Evolutionary conservation across 1,140 invertebrate species (phyloP).

Genomic region (Microplitis demolitor): DNA sequence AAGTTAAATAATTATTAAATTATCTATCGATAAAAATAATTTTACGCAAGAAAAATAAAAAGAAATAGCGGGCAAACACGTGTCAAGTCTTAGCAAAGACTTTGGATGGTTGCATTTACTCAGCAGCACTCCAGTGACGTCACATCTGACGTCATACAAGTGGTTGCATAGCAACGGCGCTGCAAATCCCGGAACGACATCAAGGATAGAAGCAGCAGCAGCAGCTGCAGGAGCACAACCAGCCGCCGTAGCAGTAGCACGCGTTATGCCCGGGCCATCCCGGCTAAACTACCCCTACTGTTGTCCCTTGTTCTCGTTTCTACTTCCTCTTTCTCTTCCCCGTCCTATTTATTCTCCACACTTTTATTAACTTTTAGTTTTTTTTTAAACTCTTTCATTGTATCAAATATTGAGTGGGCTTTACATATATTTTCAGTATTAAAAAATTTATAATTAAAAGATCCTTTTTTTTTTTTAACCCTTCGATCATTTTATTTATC

Average conservation of each 20-base stretch:
- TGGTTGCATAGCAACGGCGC: constrained; percentile 39
- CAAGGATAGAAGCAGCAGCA: constrained; percentile 26
- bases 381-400: no score
- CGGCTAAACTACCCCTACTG: constrained; percentile 39
- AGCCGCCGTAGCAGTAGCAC: constrained; percentile 9
- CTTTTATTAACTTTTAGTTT: no score
- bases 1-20: neutral
- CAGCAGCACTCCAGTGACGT: constrained; percentile 31
- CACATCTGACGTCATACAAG: constrained; percentile 40
- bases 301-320: constrained; percentile 6
- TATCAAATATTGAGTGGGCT: no score
- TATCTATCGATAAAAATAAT: neutral
- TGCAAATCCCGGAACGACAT: constrained; percentile 44
- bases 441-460: no score
- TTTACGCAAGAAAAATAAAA: no score
- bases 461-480: no score
- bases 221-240: constrained; percentile 19
- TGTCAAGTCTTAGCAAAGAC: neutral
- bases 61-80: neutral
- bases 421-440: no score
- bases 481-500: no score
- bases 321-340: no score
- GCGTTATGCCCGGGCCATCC: constrained; percentile 40
- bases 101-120: neutral
- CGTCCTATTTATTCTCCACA: no score